Base-by-base conservation (phyloP, 2,113 vertebrate genomes). In the Platanista minor region DNA sequence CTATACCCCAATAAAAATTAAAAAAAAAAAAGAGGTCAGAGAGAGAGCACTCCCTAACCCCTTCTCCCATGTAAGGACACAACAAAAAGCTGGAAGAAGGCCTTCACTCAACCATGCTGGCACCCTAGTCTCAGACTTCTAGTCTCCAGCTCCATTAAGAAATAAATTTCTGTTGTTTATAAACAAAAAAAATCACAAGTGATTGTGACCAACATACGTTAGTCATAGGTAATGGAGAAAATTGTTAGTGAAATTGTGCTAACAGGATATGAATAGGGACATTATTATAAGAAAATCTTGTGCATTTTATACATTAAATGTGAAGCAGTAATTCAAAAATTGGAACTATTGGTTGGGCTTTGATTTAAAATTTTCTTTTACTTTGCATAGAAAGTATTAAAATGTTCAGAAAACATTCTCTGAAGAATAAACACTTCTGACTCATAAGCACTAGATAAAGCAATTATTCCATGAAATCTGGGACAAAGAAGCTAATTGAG, bases 401-500 rank as follows among this genome's bases (percentile, higher is more conserved):
- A 61, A 74, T 92, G 27, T 54, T 13, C 18, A 90, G 39, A 91
- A 94, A 86, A 64, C n/a, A 88, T 64, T 61, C 18, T 80, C 15
- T 84, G 43, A 88, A 57, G 49, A 86, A 90, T 90, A 94, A 96
- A 93, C 27, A 85, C 6, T 87, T 74, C 21, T 95, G 72, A 96
- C 41, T 96, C 96, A 92, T n/a, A 90, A 91, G 61, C 43, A 91
- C 64, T 20, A 83, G 25, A 86, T 87, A 92, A 96, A 96, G 49
- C 85, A 95, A 97, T 96, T 90, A 96, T 95, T 91, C 39, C 46
- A 59, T 75, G 82, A 96, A 97, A 97, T 86, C 61, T 96, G 57
- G 94, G 88, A 91, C 94, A 96, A 93, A 93, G 86, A 89, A 89
- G 33, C 77, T 97, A 96, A 97, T 90, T 98, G 82, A 93, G n/a